Conservation (phyloP, 1,140 invertebrate species). For the Caenorhabditis inopinata region DNA sequence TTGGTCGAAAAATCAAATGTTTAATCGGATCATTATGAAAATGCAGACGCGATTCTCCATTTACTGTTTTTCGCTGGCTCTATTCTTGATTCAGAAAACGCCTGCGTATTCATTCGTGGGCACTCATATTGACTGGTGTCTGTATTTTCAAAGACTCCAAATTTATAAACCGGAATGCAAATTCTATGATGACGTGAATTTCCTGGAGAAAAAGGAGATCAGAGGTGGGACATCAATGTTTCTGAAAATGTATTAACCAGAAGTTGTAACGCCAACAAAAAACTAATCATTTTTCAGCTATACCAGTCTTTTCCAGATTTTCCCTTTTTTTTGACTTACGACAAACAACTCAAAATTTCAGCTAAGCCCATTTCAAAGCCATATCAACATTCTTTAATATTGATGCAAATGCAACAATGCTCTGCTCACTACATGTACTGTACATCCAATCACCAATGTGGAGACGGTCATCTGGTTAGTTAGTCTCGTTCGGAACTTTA, state of each 20-base stretch:
- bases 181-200: constrained; percentile 20
- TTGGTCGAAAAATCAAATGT: too few species aligned
- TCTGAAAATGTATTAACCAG: too few species aligned
- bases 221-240: neutral
- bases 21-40: too few species aligned
- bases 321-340: neutral
- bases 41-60: too few species aligned
- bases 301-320: too few species aligned
- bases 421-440: constrained; percentile 21
- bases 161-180: constrained; percentile 19
- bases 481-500: neutral
- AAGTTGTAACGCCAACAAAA: too few species aligned
- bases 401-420: constrained; percentile 18
- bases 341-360: too few species aligned
- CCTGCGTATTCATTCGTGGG: neutral
- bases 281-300: too few species aligned
- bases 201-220: neutral
- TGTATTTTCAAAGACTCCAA: constrained; percentile 2
- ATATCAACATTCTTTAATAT: neutral
- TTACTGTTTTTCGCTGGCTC: neutral
- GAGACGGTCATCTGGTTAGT: neutral
- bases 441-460: neutral
- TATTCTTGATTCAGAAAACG: neutral
- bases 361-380: neutral
- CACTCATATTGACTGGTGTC: constrained; percentile 9